These are phyloP conservation scores for Diaprepes abbreviatus DNA, from an alignment of 2,888 invertebrate genomes.

Conservation along the genomic window DNA sequence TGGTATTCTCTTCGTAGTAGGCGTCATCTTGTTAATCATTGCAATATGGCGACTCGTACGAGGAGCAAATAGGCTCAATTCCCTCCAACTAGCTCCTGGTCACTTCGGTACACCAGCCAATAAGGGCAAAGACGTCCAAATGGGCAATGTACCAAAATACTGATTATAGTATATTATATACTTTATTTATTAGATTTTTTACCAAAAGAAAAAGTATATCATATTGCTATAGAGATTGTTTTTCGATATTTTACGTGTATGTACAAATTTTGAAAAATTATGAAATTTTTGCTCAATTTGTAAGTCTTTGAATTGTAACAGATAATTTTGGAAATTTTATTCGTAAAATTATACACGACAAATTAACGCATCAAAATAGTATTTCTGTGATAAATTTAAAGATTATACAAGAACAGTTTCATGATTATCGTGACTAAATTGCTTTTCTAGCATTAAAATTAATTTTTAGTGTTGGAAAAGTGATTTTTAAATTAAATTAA, in stretches of 20 bases:
- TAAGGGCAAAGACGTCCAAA: conserved; percentile 59
- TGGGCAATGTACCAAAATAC: conserved; percentile 60
- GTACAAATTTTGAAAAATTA: neutral
- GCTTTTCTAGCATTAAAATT: neutral
- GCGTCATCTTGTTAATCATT: conserved; percentile 79
- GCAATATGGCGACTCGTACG: conserved; percentile 85
- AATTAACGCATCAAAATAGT: neutral
- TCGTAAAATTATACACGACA: neutral
- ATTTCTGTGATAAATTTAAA: conserved; percentile 8
- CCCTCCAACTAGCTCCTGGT: conserved; percentile 70
- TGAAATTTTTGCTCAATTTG: conserved; percentile 6
- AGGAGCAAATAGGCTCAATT: conserved; percentile 77
- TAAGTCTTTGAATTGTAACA: neutral
- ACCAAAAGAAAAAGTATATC: conserved; percentile 5
- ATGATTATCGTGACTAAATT: neutral
- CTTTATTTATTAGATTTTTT: conserved; percentile 31
- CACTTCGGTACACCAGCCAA: conserved; percentile 60
- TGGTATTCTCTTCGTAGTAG: conserved; percentile 78
- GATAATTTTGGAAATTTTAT: neutral
- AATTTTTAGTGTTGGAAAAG: neutral
- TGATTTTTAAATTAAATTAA: too few species aligned
- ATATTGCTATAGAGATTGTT: neutral
- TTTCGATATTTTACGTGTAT: conserved; percentile 2
- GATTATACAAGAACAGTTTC: neutral
- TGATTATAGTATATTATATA: conserved; percentile 12